Percentiles rank a stretch among this genome's conserved stretches.
Evolutionary conservation across 2,113 vertebrate genomes (phyloP).

Genomic region (Micromys minutus): DNA sequence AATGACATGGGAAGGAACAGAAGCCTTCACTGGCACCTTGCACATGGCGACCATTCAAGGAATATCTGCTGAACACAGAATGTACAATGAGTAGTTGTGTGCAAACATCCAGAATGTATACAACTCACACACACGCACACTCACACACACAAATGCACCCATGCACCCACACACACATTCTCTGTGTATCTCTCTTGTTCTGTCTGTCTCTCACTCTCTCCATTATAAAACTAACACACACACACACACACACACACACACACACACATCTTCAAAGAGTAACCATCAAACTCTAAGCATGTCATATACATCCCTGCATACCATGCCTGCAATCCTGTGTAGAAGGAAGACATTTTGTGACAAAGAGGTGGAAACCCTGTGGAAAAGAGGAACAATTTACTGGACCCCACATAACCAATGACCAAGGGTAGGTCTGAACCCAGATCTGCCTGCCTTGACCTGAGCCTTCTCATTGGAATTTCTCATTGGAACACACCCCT

Average conservation of each 20-base stretch:
- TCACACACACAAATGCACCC: neutral
- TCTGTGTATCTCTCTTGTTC: neutral
- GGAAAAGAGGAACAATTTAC: neutral
- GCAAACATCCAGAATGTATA: neutral
- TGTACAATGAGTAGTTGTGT: neutral
- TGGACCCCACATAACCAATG: neutral
- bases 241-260: too few relatives aligned
- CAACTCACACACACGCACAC: neutral
- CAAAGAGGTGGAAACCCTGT: neutral
- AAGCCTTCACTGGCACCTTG: neutral
- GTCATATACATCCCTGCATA: accelerated
- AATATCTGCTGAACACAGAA: neutral
- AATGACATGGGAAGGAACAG: neutral
- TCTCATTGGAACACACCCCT: neutral
- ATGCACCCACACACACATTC: neutral
- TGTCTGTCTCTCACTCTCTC: neutral
- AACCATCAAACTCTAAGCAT: neutral
- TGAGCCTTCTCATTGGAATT: neutral
- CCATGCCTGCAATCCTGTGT: neutral
- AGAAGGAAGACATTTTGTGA: neutral
- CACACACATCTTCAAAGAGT: neutral
- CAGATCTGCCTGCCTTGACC: neutral
- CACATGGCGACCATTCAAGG: neutral
- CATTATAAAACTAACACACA: neutral
- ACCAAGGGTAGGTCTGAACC: neutral